Conservation (phyloP, 2,113 vertebrate genomes). For the Tiliqua scincoides region DNA sequence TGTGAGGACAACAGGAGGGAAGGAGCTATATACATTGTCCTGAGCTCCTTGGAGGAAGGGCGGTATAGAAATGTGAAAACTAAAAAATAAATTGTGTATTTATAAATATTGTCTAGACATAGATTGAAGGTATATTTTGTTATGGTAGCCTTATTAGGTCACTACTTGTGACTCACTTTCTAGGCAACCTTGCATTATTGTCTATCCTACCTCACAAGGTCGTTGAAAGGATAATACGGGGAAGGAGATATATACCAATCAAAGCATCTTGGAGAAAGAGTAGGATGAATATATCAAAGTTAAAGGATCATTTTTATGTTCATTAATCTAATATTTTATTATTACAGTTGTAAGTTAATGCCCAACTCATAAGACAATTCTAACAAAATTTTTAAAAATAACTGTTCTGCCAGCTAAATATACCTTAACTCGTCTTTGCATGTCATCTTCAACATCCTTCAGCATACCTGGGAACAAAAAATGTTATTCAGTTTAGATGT, state of each 20-base stretch:
- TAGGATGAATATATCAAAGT: background rate
- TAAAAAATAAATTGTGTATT: no score
- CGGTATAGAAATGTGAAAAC: no score
- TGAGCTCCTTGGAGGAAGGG: no score
- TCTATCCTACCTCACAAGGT: no score
- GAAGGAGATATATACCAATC: no score
- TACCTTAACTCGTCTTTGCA: slow-evolving; percentile 99
- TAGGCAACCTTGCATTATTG: no score
- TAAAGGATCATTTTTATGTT: background rate
- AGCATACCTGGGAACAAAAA: slow-evolving; percentile 87
- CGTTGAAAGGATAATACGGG: no score
- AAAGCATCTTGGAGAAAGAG: no score
- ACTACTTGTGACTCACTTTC: no score
- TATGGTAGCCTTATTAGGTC: background rate
- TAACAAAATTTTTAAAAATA: slow-evolving; percentile 5
- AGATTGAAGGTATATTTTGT: background rate
- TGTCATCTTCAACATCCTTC: slow-evolving; percentile 97
- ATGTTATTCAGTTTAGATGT: background rate
- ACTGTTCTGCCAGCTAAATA: background rate
- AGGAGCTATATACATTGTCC: no score
- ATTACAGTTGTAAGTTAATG: background rate
- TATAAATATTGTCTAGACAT: background rate
- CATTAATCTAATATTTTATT: background rate
- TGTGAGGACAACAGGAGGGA: no score
- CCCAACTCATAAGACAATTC: background rate